phyloP scores from a whole-genome alignment of 2,888 invertebrate species.

The Caenorhabditis plicata region DNA sequence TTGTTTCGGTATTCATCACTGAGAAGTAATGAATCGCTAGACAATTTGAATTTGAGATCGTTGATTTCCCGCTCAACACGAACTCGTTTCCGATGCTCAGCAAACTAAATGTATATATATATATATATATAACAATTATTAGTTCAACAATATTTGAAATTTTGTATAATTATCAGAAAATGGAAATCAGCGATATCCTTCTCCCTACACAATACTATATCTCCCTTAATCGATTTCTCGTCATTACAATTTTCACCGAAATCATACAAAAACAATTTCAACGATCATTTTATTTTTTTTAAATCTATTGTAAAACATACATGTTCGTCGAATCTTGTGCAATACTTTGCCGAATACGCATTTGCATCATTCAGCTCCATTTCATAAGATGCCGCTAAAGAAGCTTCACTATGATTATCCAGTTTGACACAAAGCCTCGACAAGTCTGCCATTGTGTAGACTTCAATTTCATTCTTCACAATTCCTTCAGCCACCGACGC shows the following conservation, averaged over 20 bases:
- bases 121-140: no score
- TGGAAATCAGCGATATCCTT: no score
- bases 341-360: conserved; percentile 71
- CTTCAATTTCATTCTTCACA: conserved; percentile 1
- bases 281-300: conserved; percentile 4
- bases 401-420: conserved; percentile 1
- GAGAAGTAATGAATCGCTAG: conserved; percentile 81
- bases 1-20: conserved; percentile 87
- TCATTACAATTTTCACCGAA: no score
- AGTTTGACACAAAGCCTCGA: conserved; percentile 2
- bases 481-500: not conserved
- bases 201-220: no score
- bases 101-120: conserved; percentile 8
- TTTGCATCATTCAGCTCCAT: conserved; percentile 1
- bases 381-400: not conserved
- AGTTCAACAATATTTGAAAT: not conserved
- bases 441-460: conserved; percentile 7
- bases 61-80: conserved; percentile 72
- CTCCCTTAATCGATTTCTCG: no score
- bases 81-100: conserved; percentile 51
- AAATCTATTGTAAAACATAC: conserved; percentile 63
- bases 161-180: no score
- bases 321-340: conserved; percentile 78
- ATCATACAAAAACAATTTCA: no score
- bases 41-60: conserved; percentile 77